Evolutionary conservation across 1,140 invertebrate species (phyloP), one percentile per base, ranked within the genome.

Genomic region (Drosophila ironensis): DNA sequence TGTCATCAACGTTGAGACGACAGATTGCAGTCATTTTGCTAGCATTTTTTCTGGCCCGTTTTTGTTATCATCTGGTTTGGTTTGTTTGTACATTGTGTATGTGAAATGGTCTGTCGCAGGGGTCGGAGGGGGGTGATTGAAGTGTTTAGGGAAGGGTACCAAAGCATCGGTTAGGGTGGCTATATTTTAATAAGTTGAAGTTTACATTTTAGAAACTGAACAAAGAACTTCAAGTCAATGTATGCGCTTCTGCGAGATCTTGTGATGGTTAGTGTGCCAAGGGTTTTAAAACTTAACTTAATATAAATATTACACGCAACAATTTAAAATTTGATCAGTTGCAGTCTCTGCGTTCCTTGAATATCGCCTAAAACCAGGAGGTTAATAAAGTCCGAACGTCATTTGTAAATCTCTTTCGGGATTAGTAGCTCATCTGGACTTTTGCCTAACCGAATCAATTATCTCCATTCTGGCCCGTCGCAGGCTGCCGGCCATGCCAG

Each of bases 1-100:
- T 84, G 80, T 84, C 78, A 84, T 84, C 78, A 84, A 63, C 73
- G 80, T 77, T 84, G 78, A 86, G 78, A 86, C 80, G 73, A 84
- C 78, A 84, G 78, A 84, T 84, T 86, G 78, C 78, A 86, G 80
- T 78, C 78, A 84, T 84, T 84, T 86, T 74, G 78, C 70, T 54
- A 45, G 53, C 64, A 56, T 19, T 77, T 76, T 82, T 60, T 41
- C 53, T 51, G 51, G 27, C 35, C 45, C 24, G 47, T 57, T 75
- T 72, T 72, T 78, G 46, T 52, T 78, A 72, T 78, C 72, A 60
- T 51, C 48, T 72, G 73, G 77, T 68, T 54, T 59, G 67, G 37
- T 40, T 69, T 72, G 41, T 37, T 60, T 54, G 37, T 50, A 44
- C 53, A 38, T 59, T 37, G 50, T 74, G 70, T 19, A 40, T 24